Evolutionary conservation across 2,888 invertebrate genomes (phyloP).

Genomic region (Euspilapteryx auroguttella): DNA sequence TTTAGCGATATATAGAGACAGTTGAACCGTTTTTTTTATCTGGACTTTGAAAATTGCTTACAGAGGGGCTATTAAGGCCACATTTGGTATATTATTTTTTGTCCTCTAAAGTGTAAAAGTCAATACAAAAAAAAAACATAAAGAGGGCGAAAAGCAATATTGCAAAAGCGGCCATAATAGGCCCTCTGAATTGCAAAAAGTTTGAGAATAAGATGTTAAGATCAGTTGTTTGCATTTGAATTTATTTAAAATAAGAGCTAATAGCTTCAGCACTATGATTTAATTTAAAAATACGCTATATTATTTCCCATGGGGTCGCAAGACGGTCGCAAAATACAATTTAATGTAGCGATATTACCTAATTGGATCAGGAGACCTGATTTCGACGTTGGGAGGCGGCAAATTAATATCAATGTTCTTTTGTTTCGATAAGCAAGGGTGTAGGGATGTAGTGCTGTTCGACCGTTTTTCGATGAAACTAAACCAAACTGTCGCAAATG

Average conservation of each 20-base stretch:
- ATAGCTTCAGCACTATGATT: conserved; percentile 34
- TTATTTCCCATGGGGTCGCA: conserved; percentile 43
- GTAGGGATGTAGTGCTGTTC: conserved; percentile 7
- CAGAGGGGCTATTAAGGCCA: too few species aligned
- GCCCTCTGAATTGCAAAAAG: too few species aligned
- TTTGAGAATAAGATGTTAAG: too few species aligned
- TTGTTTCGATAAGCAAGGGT: conserved; percentile 19
- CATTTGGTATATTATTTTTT: too few species aligned
- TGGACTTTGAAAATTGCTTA: too few species aligned
- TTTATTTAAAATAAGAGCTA: too few species aligned
- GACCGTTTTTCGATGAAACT: neutral
- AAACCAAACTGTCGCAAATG: neutral
- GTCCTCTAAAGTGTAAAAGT: neutral
- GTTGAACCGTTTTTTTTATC: too few species aligned
- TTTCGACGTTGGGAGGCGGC: conserved; percentile 36
- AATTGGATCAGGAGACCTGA: conserved; percentile 54
- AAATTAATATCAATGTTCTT: conserved; percentile 59
- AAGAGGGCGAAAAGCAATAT: too few species aligned
- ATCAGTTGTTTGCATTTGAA: too few species aligned
- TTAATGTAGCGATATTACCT: conserved; percentile 50
- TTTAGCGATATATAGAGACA: too few species aligned
- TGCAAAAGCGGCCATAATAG: too few species aligned
- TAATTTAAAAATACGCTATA: conserved; percentile 43
- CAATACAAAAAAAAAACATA: too few species aligned
- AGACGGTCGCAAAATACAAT: conserved; percentile 49